These are phyloP conservation scores for Tupaia chinensis DNA, from an alignment of 2,113 vertebrate genomes.

Conservation along the genomic window DNA sequence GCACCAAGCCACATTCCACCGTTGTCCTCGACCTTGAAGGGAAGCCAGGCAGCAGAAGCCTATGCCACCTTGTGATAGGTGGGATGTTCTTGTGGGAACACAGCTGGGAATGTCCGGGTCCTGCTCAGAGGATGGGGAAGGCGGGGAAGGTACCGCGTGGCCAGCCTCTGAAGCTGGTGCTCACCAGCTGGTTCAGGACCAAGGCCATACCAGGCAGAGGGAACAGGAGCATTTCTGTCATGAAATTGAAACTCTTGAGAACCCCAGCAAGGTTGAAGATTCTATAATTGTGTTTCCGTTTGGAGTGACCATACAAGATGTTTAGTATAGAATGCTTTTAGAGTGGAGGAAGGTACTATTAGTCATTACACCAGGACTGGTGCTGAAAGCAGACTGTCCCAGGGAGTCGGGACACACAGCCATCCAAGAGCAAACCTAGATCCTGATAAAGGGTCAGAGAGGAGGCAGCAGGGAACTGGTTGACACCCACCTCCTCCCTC, in stretches of 20 bases:
- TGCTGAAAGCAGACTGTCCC: background rate
- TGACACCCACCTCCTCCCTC: too few relatives aligned
- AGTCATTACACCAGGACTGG: accelerated
- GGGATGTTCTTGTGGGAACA: background rate
- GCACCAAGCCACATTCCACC: background rate
- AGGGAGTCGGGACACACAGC: accelerated
- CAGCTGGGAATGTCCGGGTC: background rate
- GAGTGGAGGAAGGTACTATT: background rate
- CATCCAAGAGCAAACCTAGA: accelerated
- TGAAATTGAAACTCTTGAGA: background rate
- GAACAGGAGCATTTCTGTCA: background rate
- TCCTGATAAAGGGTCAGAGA: background rate
- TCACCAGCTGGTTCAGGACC: background rate
- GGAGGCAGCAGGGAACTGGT: background rate
- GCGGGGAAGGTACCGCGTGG: background rate
- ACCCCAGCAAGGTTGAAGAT: accelerated
- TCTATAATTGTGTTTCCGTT: background rate
- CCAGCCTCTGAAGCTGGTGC: background rate
- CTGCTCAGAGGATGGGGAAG: background rate
- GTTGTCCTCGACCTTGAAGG: background rate
- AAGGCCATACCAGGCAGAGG: background rate
- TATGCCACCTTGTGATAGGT: background rate
- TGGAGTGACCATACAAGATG: accelerated
- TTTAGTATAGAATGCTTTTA: accelerated
- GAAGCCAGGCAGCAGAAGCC: too few relatives aligned